These are phyloP conservation scores for Drosophila tripunctata DNA, from an alignment of 2,888 invertebrate genomes.

Conservation along the genomic window DNA sequence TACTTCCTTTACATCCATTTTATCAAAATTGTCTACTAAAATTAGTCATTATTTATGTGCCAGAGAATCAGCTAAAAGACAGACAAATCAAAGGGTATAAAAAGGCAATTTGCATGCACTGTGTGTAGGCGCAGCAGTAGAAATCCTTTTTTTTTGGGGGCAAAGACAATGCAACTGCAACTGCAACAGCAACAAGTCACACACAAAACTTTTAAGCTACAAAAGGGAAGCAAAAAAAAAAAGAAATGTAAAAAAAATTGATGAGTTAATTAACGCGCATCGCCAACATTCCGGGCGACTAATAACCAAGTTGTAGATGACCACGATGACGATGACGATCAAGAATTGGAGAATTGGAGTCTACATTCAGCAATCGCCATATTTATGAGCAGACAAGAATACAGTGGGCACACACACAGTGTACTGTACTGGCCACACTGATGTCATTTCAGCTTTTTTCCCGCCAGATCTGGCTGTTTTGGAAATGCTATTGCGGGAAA, in stretches of 20 bases:
- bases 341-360: constrained; percentile 9
- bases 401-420: constrained; percentile 23
- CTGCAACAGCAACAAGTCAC: constrained; percentile 17
- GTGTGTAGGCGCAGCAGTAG: constrained; percentile 7
- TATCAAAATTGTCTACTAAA: no score
- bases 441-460: no score
- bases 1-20: no score
- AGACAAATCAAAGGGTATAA: neutral
- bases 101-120: neutral
- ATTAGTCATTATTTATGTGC: no score
- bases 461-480: no score
- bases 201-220: no score
- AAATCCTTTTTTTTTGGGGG: constrained; percentile 4
- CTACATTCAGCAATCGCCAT: constrained; percentile 43
- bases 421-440: no score
- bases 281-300: constrained; percentile 78
- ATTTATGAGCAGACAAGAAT: constrained; percentile 63
- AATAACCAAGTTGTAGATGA: constrained; percentile 79
- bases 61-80: neutral
- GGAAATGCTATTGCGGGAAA: no score
- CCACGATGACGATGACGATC: constrained; percentile 39
- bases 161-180: constrained; percentile 7
- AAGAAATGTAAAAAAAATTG: constrained; percentile 75
- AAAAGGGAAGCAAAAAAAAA: constrained; percentile 7
- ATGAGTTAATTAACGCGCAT: constrained; percentile 80